A percentile compares a stretch with the other conserved stretches of the same genome.
Conservation (phyloP, 2,113 vertebrate species). For the Herpetotheres cachinnans region DNA sequence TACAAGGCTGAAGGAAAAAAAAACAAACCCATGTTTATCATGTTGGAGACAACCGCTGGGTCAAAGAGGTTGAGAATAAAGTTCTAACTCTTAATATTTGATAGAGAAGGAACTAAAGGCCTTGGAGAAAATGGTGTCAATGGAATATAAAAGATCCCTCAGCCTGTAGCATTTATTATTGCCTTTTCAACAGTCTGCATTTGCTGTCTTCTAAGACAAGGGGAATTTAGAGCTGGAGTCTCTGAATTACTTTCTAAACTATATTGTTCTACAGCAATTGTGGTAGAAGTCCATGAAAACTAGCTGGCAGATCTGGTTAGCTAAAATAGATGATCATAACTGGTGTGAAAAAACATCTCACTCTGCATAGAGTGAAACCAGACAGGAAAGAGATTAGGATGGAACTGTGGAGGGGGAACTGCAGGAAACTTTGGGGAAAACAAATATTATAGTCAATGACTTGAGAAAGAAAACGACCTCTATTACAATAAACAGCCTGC, state of each 20-base stretch:
- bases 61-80: background rate
- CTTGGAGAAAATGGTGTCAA: background rate
- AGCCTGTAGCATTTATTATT: background rate
- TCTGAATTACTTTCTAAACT: background rate
- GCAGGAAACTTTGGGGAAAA: background rate
- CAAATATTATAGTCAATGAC: background rate
- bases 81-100: background rate
- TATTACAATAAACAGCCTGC: background rate
- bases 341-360: background rate
- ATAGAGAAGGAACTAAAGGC: background rate
- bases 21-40: rapidly evolving
- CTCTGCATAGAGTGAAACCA: background rate
- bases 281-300: background rate
- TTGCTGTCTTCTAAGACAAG: background rate
- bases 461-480: background rate
- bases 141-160: background rate
- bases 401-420: background rate
- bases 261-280: background rate
- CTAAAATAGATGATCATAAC: background rate
- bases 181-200: background rate
- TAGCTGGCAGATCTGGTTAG: background rate
- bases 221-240: background rate
- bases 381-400: background rate
- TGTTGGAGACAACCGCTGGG: background rate
- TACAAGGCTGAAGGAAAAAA: background rate